phyloP scores from a whole-genome alignment of 1,140 invertebrate species.

The Lucilia cuprina region DNA sequence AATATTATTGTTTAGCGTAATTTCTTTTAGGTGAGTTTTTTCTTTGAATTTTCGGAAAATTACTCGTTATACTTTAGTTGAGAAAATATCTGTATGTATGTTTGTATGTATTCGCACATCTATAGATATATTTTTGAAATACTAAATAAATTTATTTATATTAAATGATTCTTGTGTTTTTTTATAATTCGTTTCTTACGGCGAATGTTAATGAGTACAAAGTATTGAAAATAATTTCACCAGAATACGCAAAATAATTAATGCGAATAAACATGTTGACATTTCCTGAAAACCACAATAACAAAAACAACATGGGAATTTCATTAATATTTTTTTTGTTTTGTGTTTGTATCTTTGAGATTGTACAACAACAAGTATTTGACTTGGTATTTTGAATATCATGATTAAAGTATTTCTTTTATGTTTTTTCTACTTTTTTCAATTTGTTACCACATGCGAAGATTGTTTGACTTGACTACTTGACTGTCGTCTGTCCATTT shows the following conservation, averaged over 20 bases:
- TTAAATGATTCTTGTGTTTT: neutral
- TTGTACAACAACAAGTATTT: neutral
- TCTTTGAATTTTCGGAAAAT: too few species aligned
- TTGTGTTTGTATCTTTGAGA: neutral
- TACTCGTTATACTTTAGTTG: too few species aligned
- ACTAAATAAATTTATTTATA: neutral
- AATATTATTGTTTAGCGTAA: too few species aligned
- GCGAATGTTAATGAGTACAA: neutral
- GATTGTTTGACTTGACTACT: neutral
- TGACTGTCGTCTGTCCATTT: too few species aligned
- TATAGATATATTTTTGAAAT: neutral
- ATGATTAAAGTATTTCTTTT: constrained; percentile 19
- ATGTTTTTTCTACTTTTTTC: neutral
- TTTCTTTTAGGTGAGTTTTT: too few species aligned
- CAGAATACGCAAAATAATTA: constrained; percentile 29
- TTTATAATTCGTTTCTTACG: neutral
- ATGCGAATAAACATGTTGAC: constrained; percentile 17
- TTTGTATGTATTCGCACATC: neutral
- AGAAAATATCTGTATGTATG: too few species aligned
- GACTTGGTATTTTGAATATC: neutral
- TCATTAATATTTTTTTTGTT: neutral
- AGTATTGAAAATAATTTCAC: constrained; percentile 18
- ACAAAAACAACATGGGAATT: neutral
- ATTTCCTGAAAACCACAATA: constrained; percentile 24
- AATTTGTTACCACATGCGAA: constrained; percentile 15